These are phyloP conservation scores for Plusia festucae DNA, from an alignment of 2,888 invertebrate species.

Conservation along the genomic window DNA sequence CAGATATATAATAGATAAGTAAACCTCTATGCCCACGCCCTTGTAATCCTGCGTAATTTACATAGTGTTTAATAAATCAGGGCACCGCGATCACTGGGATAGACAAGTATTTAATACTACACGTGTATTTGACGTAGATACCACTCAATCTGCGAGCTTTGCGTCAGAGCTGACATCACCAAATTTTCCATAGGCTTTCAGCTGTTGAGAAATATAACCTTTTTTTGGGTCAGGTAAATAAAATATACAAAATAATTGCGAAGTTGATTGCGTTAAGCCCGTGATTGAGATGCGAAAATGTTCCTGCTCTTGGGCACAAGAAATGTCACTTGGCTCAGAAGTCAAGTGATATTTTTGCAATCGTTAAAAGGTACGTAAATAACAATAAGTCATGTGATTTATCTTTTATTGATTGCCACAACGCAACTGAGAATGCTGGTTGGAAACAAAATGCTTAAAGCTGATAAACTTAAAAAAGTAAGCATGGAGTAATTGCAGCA, in stretches of 20 bases:
- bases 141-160: slow-evolving; percentile 54
- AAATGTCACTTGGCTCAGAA: slow-evolving; percentile 1
- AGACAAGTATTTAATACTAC: slow-evolving; percentile 48
- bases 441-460: not conserved
- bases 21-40: slow-evolving; percentile 13
- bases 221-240: not conserved
- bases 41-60: slow-evolving; percentile 37
- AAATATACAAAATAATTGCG: not conserved
- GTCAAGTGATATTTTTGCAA: slow-evolving; percentile 1
- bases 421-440: not conserved
- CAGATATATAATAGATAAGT: not conserved
- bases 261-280: not conserved
- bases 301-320: not conserved
- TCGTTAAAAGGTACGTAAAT: not conserved
- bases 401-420: not conserved
- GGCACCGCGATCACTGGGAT: slow-evolving; percentile 20
- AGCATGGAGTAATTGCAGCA: not conserved
- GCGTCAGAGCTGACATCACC: slow-evolving; percentile 57
- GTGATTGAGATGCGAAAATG: not conserved
- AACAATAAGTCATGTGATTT: not conserved
- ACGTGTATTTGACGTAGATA: slow-evolving; percentile 50
- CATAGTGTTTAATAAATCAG: slow-evolving; percentile 38
- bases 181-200: slow-evolving; percentile 51
- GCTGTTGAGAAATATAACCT: not conserved
- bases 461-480: not conserved